phyloP scores from a whole-genome alignment of 2,113 vertebrate species.

The Poeciliopsis retropinna region DNA sequence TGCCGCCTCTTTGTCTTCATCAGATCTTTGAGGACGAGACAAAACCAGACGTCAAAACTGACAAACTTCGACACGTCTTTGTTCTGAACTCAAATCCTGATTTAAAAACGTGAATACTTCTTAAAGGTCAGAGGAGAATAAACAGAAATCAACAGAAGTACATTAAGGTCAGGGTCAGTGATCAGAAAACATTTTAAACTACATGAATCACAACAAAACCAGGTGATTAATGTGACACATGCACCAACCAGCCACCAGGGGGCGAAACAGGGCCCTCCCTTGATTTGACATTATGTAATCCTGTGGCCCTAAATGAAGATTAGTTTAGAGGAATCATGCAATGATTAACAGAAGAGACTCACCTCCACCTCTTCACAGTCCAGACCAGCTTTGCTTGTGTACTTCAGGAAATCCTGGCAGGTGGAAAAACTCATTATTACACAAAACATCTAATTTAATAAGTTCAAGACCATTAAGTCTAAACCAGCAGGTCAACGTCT shows the following conservation, averaged over 20 bases:
- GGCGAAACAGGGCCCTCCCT: background rate
- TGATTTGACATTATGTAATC: background rate
- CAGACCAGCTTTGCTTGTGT: constrained; percentile 92
- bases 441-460: no score
- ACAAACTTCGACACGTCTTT: background rate
- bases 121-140: background rate
- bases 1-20: constrained; percentile 2
- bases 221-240: background rate
- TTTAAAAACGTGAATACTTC: background rate
- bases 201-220: background rate
- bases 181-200: background rate
- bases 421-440: background rate
- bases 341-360: constrained; percentile 16
- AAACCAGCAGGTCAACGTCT: no score
- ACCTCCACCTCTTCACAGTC: constrained; percentile 95
- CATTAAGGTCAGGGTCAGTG: background rate
- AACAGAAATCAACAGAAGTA: background rate
- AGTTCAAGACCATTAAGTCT: no score
- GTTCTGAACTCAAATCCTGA: background rate
- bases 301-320: no score
- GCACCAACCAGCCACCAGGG: background rate
- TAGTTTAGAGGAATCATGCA: background rate
- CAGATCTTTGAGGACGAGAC: background rate
- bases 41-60: background rate
- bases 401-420: constrained; percentile 93